A percentile compares a stretch with the other conserved stretches of the same genome.
phyloP scores from a whole-genome alignment of 2,888 invertebrate species.

The Drosophila leonis region DNA sequence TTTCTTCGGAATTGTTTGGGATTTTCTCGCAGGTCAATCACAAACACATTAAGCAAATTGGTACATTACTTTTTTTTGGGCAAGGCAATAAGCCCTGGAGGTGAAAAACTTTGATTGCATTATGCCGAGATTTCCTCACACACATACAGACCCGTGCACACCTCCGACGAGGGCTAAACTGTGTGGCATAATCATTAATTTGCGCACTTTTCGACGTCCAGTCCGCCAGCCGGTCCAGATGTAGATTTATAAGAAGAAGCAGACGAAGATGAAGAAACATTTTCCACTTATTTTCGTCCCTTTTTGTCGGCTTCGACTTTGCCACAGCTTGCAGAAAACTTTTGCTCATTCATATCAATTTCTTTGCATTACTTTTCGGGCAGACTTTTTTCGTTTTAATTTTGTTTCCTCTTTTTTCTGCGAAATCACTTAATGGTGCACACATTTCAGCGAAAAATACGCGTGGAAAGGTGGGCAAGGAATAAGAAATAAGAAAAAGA shows the following conservation, averaged over 20 bases:
- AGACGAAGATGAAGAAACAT: conserved; percentile 16
- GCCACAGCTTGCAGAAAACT: conserved; percentile 68
- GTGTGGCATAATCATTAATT: conserved; percentile 73
- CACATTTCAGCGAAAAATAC: conserved; percentile 32
- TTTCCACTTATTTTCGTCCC: conserved; percentile 45
- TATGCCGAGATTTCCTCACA: conserved; percentile 68
- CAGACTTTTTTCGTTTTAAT: conserved; percentile 17
- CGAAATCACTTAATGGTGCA: conserved; percentile 66
- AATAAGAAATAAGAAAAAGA: conserved; percentile 2
- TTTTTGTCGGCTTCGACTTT: conserved; percentile 18
- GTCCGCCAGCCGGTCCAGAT: conserved; percentile 52
- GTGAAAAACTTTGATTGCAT: conserved; percentile 73
- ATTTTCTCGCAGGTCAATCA: conserved; percentile 61
- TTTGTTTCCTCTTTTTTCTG: conserved; percentile 32
- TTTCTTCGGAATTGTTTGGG: conserved; percentile 14
- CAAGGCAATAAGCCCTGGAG: conserved; percentile 59
- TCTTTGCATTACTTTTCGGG: conserved; percentile 60
- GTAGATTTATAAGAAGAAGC: conserved; percentile 12
- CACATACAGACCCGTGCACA: conserved; percentile 17
- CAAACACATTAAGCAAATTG: conserved; percentile 74
- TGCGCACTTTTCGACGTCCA: conserved; percentile 51
- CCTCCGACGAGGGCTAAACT: conserved; percentile 31
- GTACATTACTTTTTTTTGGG: conserved; percentile 51
- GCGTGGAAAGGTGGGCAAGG: not conserved
- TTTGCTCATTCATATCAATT: conserved; percentile 74